Percentiles rank a stretch among this genome's conserved stretches.
phyloP scores from a whole-genome alignment of 1,140 invertebrate species.

The Bombus vancouverensis region DNA sequence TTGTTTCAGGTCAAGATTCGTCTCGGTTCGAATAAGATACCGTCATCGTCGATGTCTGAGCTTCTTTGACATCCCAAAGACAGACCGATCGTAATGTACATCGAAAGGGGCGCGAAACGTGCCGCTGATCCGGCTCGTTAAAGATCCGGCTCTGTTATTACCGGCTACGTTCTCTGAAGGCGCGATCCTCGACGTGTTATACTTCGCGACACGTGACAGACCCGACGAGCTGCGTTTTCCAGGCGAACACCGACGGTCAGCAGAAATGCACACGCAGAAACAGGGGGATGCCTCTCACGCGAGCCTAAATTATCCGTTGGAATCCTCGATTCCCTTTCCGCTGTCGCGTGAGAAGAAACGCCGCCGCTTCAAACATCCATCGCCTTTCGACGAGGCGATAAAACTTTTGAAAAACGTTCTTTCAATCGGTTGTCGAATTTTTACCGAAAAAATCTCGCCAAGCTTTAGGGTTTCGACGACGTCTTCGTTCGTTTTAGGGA shows the following conservation, averaged over 20 bases:
- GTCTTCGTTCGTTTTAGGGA: constrained; percentile 10
- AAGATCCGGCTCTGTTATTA: constrained; percentile 51
- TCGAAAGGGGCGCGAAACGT: not conserved
- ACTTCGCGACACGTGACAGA: constrained; percentile 56
- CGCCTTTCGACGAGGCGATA: not conserved
- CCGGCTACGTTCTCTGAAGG: constrained; percentile 40
- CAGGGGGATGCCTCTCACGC: constrained; percentile 11
- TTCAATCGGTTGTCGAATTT: not conserved
- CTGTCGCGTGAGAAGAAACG: not conserved
- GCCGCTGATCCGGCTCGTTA: constrained; percentile 44
- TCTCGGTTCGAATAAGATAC: not conserved
- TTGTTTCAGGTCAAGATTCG: not conserved
- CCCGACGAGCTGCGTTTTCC: constrained; percentile 37
- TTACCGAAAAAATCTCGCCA: not conserved
- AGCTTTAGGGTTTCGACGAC: not conserved
- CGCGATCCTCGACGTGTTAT: constrained; percentile 54
- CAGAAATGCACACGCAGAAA: constrained; percentile 24
- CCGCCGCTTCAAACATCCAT: too few species aligned
- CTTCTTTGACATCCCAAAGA: not conserved
- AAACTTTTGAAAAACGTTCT: not conserved
- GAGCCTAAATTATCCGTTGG: constrained; percentile 37
- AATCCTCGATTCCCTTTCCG: not conserved
- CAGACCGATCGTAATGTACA: constrained; percentile 19
- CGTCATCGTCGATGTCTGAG: not conserved
- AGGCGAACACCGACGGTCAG: constrained; percentile 17